These are phyloP conservation scores for Prostheceraeus crozeri DNA, from an alignment of 2,888 invertebrate genomes.

Conservation along the genomic window DNA sequence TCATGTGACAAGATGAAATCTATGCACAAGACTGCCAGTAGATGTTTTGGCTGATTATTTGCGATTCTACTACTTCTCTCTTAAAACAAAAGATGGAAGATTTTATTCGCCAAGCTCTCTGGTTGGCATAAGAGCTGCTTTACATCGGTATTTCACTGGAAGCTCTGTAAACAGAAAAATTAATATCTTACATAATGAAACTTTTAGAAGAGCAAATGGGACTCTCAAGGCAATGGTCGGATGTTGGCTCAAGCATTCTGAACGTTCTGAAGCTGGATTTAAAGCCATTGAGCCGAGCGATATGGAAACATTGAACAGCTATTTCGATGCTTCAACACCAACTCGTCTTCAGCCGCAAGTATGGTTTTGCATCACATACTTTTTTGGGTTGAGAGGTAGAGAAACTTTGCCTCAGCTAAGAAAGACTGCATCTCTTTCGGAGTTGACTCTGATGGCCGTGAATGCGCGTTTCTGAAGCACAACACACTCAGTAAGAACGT, in stretches of 20 bases:
- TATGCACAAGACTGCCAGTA: too few relatives aligned
- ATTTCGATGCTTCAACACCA: background rate
- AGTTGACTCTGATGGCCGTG: constrained; percentile 13
- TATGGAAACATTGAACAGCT: constrained; percentile 26
- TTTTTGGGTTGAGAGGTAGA: constrained; percentile 24
- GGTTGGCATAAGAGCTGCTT: constrained; percentile 26
- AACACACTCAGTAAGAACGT: constrained; percentile 22
- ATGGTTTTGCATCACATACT: constrained; percentile 23
- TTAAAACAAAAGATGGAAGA: constrained; percentile 27
- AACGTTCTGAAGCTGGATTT: constrained; percentile 18
- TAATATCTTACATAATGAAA: constrained; percentile 20
- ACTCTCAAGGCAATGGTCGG: constrained; percentile 27
- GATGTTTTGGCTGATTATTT: constrained; percentile 27
- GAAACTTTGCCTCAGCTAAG: constrained; percentile 19
- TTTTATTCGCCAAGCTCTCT: constrained; percentile 29
- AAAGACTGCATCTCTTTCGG: constrained; percentile 11
- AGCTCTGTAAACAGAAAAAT: constrained; percentile 24
- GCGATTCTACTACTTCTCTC: constrained; percentile 23
- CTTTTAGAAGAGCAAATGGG: constrained; percentile 23
- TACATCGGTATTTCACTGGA: constrained; percentile 25
- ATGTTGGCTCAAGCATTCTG: constrained; percentile 30
- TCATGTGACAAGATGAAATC: too few relatives aligned
- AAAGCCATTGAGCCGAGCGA: constrained; percentile 26
- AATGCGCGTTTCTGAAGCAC: constrained; percentile 13
- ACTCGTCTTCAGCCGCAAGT: background rate